Conservation (phyloP, 2,888 invertebrate species). For the Apodemia mormo region DNA sequence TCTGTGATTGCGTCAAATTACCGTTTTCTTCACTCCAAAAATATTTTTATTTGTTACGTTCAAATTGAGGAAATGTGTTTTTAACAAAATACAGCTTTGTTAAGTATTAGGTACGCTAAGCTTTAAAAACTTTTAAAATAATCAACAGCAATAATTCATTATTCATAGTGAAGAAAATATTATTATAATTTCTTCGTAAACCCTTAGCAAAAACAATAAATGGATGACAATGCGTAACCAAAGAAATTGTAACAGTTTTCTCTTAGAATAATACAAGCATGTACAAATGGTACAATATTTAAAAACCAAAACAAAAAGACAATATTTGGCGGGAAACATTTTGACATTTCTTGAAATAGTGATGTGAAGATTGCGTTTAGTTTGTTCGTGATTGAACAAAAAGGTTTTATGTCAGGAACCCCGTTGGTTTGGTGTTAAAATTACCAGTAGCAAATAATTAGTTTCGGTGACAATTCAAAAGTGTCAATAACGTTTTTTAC, state of each 20-base stretch:
- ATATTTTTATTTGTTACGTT: background rate
- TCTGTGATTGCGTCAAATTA: too few species aligned
- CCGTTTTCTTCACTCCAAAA: too few species aligned
- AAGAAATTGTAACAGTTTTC: constrained; percentile 73
- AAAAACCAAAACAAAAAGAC: constrained; percentile 44
- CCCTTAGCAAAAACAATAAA: constrained; percentile 25
- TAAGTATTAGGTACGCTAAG: too few species aligned
- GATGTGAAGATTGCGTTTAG: constrained; percentile 64
- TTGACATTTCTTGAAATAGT: constrained; percentile 59
- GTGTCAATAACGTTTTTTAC: constrained; percentile 70
- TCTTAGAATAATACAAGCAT: constrained; percentile 28
- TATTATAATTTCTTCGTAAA: constrained; percentile 25
- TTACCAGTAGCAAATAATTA: constrained; percentile 77
- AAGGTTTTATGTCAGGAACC: constrained; percentile 55
- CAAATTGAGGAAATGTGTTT: too few species aligned
- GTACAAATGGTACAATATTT: background rate
- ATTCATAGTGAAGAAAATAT: constrained; percentile 17
- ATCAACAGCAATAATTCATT: background rate
- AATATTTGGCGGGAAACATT: constrained; percentile 61
- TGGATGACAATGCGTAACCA: constrained; percentile 28
- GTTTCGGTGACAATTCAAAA: constrained; percentile 68
- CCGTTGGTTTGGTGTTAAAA: constrained; percentile 57
- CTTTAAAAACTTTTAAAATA: too few species aligned
- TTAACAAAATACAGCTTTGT: too few species aligned
- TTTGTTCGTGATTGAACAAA: constrained; percentile 64